Conservation (phyloP, 2,797 vertebrate species). For the Myotis findleyi region DNA sequence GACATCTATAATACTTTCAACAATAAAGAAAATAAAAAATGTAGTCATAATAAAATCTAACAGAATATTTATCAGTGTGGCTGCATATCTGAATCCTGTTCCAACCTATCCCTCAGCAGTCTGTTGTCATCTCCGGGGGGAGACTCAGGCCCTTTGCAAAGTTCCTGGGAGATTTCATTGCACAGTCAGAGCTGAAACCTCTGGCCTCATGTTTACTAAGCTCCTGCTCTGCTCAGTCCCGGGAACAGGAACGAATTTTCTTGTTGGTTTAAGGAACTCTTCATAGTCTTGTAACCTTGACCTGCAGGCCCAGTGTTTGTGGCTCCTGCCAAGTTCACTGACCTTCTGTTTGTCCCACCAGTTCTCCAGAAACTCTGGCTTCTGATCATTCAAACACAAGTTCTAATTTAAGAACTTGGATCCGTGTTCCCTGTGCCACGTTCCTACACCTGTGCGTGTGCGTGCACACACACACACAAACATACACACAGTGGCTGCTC, state of each 20-base stretch:
- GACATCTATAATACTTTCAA: no score
- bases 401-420: no score
- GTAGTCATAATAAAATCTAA: neutral
- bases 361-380: no score
- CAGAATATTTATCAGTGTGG: neutral
- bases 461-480: no score
- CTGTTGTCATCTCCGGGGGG: neutral
- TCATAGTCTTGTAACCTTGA: no score
- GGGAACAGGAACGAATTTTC: neutral
- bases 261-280: neutral
- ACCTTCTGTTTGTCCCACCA: rapidly evolving
- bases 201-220: rapidly evolving
- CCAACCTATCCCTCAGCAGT: no score
- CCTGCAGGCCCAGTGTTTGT: rapidly evolving
- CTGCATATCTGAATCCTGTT: neutral
- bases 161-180: rapidly evolving
- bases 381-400: no score
- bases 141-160: neutral
- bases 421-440: no score
- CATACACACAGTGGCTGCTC: no score
- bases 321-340: neutral
- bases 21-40: neutral
- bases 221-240: no score
- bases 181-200: neutral
- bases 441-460: no score